Evolutionary conservation across 1,140 invertebrate species (phyloP).

Genomic region (Papilio helenus): DNA sequence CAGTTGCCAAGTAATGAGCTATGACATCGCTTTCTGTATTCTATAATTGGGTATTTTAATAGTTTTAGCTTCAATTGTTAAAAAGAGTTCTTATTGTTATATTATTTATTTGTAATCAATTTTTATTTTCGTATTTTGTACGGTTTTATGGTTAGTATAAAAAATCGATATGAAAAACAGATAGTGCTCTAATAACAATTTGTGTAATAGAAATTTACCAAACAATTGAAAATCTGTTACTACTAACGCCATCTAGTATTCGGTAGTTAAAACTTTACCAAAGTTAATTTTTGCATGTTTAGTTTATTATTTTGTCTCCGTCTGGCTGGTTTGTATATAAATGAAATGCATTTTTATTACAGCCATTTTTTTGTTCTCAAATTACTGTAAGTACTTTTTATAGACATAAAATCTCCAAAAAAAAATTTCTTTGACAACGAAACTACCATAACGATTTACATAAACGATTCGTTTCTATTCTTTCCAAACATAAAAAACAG

Average conservation of each 20-base stretch:
- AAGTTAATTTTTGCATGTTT: not conserved
- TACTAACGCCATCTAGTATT: not conserved
- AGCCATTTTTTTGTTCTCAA: too few species aligned
- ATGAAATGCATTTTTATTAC: too few species aligned
- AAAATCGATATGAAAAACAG: too few species aligned
- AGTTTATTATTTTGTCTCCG: not conserved
- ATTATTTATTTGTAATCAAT: not conserved
- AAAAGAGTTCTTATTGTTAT: not conserved
- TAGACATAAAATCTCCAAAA: too few species aligned
- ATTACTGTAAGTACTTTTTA: too few species aligned
- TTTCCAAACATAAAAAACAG: not conserved
- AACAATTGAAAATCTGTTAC: not conserved
- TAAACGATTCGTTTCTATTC: not conserved
- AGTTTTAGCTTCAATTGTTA: slow-evolving; percentile 5
- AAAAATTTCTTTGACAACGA: too few species aligned
- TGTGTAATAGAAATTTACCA: too few species aligned
- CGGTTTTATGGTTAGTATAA: too few species aligned
- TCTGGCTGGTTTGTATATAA: too few species aligned
- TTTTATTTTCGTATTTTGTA: not conserved
- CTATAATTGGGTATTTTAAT: slow-evolving; percentile 24
- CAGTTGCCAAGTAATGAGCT: slow-evolving; percentile 45
- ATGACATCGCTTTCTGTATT: slow-evolving; percentile 45
- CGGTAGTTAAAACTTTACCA: not conserved
- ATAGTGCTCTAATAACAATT: too few species aligned
- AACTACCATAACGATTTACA: not conserved